A percentile compares a stretch with the other conserved stretches of the same genome.
Evolutionary conservation across 2,113 vertebrate species (phyloP).

Genomic region (Cyanoramphus novaezelandiae): DNA sequence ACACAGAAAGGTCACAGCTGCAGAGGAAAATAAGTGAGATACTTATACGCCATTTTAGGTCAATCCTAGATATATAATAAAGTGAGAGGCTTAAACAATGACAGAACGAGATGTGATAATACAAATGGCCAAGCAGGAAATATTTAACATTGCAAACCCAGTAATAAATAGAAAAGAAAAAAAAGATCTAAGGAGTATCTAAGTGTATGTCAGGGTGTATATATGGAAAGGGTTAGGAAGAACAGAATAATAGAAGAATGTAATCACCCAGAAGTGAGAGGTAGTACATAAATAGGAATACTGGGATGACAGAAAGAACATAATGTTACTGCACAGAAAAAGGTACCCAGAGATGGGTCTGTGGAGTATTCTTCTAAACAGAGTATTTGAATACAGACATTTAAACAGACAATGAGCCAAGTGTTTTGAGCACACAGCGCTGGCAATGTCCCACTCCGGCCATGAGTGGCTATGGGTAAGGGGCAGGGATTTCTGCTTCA

Average conservation of each 20-base stretch:
- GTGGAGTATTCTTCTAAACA: not conserved
- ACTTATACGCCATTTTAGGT: not conserved
- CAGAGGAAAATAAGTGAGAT: not conserved
- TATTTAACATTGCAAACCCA: not conserved
- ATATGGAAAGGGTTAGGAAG: not conserved
- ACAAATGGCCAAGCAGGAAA: not conserved
- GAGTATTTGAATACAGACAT: not conserved
- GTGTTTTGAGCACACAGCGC: not conserved
- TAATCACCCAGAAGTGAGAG: not conserved
- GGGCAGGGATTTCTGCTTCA: not conserved
- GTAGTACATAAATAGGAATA: not conserved
- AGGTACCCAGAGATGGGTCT: not conserved
- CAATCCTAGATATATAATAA: not conserved
- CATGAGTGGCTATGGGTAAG: not conserved
- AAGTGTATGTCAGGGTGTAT: not conserved
- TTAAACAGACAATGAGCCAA: not conserved
- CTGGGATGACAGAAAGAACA: not conserved
- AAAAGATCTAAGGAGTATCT: not conserved
- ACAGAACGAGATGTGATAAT: not conserved
- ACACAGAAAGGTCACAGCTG: not conserved
- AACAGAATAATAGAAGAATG: not conserved
- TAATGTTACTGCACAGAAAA: not conserved
- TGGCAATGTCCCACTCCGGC: not conserved
- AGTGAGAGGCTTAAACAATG: not conserved
- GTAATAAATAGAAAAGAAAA: not conserved